These are phyloP conservation scores for Antheraea yamamai DNA, from an alignment of 2,888 invertebrate genomes.

Conservation along the genomic window DNA sequence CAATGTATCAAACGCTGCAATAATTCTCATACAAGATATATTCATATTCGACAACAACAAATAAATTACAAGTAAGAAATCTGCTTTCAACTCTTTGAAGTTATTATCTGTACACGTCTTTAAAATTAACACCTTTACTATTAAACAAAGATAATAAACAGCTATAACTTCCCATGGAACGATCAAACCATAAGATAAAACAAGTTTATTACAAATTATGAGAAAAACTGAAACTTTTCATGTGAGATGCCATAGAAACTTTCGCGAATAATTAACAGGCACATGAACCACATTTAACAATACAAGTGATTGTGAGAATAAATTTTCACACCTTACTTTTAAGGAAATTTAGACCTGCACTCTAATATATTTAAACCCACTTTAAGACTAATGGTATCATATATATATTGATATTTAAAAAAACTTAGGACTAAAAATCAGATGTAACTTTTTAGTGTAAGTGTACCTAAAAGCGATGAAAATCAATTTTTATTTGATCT, in stretches of 20 bases:
- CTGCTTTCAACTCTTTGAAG: neutral
- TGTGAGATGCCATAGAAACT: neutral
- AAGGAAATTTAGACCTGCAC: no score
- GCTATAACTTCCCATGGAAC: neutral
- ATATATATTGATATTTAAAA: no score
- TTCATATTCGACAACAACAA: no score
- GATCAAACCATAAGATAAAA: constrained; percentile 3
- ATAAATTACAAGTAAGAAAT: neutral
- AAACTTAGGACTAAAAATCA: no score
- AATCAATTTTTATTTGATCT: no score
- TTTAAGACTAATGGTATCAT: no score
- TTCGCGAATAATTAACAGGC: neutral
- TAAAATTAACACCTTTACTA: constrained; percentile 9
- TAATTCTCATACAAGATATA: no score
- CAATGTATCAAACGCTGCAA: no score
- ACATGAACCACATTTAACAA: neutral
- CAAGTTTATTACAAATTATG: constrained; percentile 13
- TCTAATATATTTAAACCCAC: no score
- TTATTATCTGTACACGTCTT: neutral
- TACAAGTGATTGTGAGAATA: neutral
- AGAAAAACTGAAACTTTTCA: neutral
- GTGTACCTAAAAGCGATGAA: no score
- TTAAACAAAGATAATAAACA: constrained; percentile 1
- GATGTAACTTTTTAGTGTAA: no score
- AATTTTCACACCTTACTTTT: neutral